Base-by-base conservation (phyloP, 1,140 invertebrate genomes). In the Leptinotarsa undecemlineata region DNA sequence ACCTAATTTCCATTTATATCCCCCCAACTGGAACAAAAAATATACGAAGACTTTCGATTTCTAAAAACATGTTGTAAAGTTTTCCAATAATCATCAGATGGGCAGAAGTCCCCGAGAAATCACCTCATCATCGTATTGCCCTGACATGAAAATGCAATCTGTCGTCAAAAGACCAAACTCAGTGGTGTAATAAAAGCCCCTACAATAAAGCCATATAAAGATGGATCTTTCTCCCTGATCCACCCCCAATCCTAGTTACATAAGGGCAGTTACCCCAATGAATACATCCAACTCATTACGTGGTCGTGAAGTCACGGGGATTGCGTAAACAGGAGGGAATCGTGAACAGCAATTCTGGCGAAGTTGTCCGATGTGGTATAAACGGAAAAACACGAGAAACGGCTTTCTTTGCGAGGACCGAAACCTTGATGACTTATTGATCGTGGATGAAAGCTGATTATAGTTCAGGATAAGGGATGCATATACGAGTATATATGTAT, bases 131-230 rank as follows among this genome's bases (percentile, higher is more conserved):
- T 74, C 26, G 33, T 42, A 42, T 42, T 42, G 8, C 3, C 26
- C 48, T 33, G 13, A 74, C 48, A 57, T 21, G 57, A 66, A 71
- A 75, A 48, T 47, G 68, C 68, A 70, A 75, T 73, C 72, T 73
- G 72, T 73, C 47, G 68, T 71, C 63, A 66, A 48, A 68, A 74
- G 14, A 71, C 71, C 71, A 64, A 72, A 72, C 77, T 51, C 76
- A 47, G 72, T 60, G 75, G 70, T 47, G n/a, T 78, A 81, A 81
- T 81, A 81, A 81, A 81, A 81, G 78, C 80, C 72, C 79, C 68
- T 74, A 63, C 77, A 81, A 81, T 81, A 80, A 81, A 80, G 80
- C 80, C 80, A 78, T 81, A 81, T 81, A 81, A 80, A 81, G 75
- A 71, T 76, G 76, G 78, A 79, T 79, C 80, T 78, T 75, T 78